Evolutionary conservation across 2,797 vertebrate species (phyloP), one percentile per base, ranked within the genome.

Genomic region (Tachyglossus aculeatus): DNA sequence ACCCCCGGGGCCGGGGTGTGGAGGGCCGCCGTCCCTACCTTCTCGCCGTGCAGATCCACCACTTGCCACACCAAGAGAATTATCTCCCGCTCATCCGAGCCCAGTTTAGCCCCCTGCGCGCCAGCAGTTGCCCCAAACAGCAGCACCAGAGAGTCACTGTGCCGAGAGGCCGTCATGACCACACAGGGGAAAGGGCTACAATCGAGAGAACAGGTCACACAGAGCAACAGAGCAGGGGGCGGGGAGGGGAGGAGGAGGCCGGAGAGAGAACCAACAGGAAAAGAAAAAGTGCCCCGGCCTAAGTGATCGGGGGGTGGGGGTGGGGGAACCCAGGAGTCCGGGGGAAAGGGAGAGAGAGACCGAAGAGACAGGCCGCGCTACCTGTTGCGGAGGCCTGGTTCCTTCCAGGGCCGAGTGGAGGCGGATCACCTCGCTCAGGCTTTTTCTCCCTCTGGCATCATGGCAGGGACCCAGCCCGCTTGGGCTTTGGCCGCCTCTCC

Each of bases 21-120:
- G 34, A 19, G 10, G 14, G 24, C 38, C 58, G 22, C 29, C 29
- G 51, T 33, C 24, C 95, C 81, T 97, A 99, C 97, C 97, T 99
- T 97, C 93, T 96, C 96, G 91, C 96, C 96, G 91, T 81, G 95
- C 73, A 97, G 97, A 85, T 99, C 97, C 95, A 98, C 96, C 94
- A 97, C 97, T 96, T 99, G 97, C 97, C 97, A 99, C 93, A 98
- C 97, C 93, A 99, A 95, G 91, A 99, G 97, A 94, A 99, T 97
- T 95, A 98, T 94, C 94, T 99, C 97, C 94, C 96, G 97, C 91
- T 99, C 97, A 94, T 99, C 97, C 90, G 97, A 98, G 93, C 97
- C 97, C 93, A 99, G 95, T 95, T 98, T 97, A 94, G 94, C 95
- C 94, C 97, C 96, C 95, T 96, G 95, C 90, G 96, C 96, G 95